Conservation (phyloP, 2,888 invertebrate species). For the Actias luna region DNA sequence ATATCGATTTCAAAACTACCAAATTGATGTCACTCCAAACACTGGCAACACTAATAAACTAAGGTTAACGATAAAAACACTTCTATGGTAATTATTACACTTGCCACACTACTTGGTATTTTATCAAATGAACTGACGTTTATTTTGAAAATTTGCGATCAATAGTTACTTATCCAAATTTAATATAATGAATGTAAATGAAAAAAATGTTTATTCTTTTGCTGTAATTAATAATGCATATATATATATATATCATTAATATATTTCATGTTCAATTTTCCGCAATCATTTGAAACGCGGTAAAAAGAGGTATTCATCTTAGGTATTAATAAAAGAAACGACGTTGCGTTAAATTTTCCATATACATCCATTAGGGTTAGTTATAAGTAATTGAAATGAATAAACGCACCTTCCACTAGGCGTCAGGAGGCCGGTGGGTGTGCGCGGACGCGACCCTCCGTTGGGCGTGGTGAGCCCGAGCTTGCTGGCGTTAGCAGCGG, state of each 20-base stretch:
- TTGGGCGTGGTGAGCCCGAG: slow-evolving; percentile 82
- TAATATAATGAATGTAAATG: not conserved
- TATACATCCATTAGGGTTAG: not conserved
- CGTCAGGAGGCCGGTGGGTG: slow-evolving; percentile 89
- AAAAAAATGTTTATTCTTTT: not conserved
- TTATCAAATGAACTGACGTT: not conserved
- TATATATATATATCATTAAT: too few relatives aligned
- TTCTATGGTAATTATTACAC: not conserved
- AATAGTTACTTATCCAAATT: slow-evolving; percentile 13
- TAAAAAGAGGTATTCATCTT: too few relatives aligned
- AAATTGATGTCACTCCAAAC: not conserved
- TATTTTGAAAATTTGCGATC: not conserved
- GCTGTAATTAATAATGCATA: not conserved
- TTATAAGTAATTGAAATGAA: not conserved
- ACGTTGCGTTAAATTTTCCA: not conserved
- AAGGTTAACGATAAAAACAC: not conserved
- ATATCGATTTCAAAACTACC: not conserved
- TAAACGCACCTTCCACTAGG: slow-evolving; percentile 87
- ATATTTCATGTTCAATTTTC: too few relatives aligned
- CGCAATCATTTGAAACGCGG: too few relatives aligned
- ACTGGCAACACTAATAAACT: not conserved
- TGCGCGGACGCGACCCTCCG: slow-evolving; percentile 85
- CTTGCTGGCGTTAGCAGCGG: slow-evolving; percentile 83
- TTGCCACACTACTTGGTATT: not conserved
- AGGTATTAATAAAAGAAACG: too few relatives aligned